Base-by-base conservation (phyloP, 2,113 vertebrate genomes). In the Tringa solitaria region DNA sequence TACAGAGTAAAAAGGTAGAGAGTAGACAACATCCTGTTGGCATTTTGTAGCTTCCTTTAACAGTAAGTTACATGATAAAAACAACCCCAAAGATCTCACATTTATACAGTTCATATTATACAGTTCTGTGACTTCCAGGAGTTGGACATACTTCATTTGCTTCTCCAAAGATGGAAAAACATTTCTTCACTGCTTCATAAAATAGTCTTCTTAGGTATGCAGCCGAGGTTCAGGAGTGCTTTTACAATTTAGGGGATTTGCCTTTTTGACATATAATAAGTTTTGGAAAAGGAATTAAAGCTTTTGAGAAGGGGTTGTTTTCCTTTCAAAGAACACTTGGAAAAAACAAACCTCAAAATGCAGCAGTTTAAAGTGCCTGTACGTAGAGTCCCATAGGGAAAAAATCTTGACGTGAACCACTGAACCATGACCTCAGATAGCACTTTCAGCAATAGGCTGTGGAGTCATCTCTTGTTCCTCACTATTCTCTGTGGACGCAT, bases 401-500 rank as follows among this genome's bases (percentile, higher is more conserved):
- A 67, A 64, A 74, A 46, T 54, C n/a, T 91, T 79, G 54, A 60
- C 37, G 9, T 19, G 27, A 79, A 32, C 43, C 21, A 12, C 6
- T 22, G 15, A 50, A 69, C 28, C 30, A 41, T 46, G 20, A 57
- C 48, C 72, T 98, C 96, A 98, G 82, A 98, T 92, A 46, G 95
- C 95, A 73, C 96, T 98, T 95, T 98, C 97, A 45, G 89, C 8
- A 35, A 96, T 22, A 80, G 87, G 81, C 80, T 33, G 90, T 89
- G 93, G 86, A 84, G 85, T 79, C 27, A 61, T 51, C 72, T 93
- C 89, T 83, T 96, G 84, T 45, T 96, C 95, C 68, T 90, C 79
- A 1, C 92, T 95, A 4, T 97, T 96, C 87, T 90, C 87, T 16
- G 97, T 93, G 3, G 96, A 70, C 17, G 22, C 84, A 59, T 91